Evolutionary conservation across 2,888 invertebrate genomes (phyloP).

Genomic region (Therioaphis trifolii): DNA sequence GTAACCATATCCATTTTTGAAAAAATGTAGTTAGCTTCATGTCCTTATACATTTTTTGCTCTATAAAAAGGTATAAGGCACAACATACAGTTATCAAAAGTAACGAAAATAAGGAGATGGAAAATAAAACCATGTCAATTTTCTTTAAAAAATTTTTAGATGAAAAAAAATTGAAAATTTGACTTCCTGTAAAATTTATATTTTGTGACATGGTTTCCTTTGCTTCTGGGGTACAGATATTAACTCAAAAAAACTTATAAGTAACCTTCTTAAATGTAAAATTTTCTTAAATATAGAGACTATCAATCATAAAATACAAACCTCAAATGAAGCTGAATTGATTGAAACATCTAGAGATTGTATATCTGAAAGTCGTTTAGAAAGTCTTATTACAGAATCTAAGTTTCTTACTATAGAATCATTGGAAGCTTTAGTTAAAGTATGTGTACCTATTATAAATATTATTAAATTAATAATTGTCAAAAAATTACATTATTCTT

Average conservation of each 20-base stretch:
- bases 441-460: slow-evolving; percentile 63
- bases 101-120: too few relatives aligned
- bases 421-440: slow-evolving; percentile 75
- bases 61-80: too few relatives aligned
- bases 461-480: too few relatives aligned
- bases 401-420: slow-evolving; percentile 92
- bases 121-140: neutral
- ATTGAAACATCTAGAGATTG: slow-evolving; percentile 87
- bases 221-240: too few relatives aligned
- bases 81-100: too few relatives aligned
- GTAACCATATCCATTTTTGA: too few relatives aligned
- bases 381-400: slow-evolving; percentile 91
- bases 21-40: too few relatives aligned
- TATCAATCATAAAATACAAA: slow-evolving; percentile 76
- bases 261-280: too few relatives aligned
- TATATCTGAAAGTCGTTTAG: slow-evolving; percentile 89
- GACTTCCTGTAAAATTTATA: too few relatives aligned
- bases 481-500: neutral
- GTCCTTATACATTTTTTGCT: too few relatives aligned
- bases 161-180: neutral
- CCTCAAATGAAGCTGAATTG: slow-evolving; percentile 86
- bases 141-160: neutral
- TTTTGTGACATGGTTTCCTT: too few relatives aligned
- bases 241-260: too few relatives aligned
- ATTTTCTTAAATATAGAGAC: slow-evolving; percentile 45